Percentiles rank a stretch among this genome's conserved stretches.
phyloP scores from a whole-genome alignment of 37 sponge, comb jelly and placozoan species.

The Oscarella lobularis region DNA sequence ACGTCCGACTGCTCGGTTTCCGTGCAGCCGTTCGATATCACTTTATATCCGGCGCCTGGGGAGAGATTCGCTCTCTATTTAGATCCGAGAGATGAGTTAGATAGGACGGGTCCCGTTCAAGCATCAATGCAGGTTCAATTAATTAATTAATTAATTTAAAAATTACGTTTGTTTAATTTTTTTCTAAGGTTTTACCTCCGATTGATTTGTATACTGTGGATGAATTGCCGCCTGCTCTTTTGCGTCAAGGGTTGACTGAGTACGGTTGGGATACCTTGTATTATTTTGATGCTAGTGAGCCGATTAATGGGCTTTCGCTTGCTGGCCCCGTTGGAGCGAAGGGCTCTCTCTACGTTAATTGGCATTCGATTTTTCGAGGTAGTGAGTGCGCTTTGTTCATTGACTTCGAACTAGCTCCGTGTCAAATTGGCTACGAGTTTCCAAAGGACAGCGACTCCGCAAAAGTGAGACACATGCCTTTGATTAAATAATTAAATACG shows the following conservation, averaged over 20 bases:
- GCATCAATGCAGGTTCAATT: too few relatives aligned
- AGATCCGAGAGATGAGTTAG: background rate
- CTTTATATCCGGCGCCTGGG: background rate
- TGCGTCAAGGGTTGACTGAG: background rate
- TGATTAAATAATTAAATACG: too few relatives aligned
- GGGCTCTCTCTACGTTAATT: background rate
- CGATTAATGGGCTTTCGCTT: background rate
- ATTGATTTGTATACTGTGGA: background rate
- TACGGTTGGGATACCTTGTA: background rate
- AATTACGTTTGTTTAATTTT: too few relatives aligned
- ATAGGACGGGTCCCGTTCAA: too few relatives aligned
- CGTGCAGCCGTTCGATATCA: background rate
- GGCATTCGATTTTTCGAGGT: background rate
- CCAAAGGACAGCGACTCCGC: too few relatives aligned
- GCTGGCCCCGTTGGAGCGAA: background rate
- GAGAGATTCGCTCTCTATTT: background rate
- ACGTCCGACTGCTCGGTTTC: background rate
- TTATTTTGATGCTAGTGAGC: background rate
- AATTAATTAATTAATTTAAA: too few relatives aligned
- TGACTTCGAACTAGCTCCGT: background rate
- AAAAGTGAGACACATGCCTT: too few relatives aligned
- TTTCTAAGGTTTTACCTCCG: background rate
- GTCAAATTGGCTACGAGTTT: background rate
- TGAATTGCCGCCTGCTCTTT: too few relatives aligned
- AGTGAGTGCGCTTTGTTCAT: background rate